A percentile compares a stretch with the other conserved stretches of the same genome.
Evolutionary conservation across 2,888 invertebrate genomes (phyloP).

Genomic region (Hydroisotoma schaefferi): DNA sequence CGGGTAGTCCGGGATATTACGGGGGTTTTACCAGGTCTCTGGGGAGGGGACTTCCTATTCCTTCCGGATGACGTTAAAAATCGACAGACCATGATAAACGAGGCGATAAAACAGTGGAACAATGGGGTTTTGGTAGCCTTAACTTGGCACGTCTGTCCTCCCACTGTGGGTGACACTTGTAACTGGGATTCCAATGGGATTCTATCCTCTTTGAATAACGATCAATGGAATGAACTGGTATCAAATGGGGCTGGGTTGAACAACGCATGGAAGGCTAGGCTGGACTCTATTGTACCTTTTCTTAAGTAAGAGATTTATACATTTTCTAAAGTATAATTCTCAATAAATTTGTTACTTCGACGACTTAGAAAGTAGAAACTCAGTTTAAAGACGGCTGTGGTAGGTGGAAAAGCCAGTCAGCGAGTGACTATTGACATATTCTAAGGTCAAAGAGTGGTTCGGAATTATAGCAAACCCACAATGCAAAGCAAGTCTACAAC

Average conservation of each 20-base stretch:
- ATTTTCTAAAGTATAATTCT: neutral
- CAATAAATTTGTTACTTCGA: too few species aligned
- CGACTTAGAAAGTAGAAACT: too few species aligned
- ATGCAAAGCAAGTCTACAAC: too few species aligned
- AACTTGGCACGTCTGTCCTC: constrained; percentile 41
- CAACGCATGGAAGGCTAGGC: constrained; percentile 29
- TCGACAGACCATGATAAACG: constrained; percentile 34
- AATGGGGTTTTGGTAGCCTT: constrained; percentile 36
- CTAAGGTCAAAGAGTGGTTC: too few species aligned
- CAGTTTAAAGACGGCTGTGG: too few species aligned
- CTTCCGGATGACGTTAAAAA: constrained; percentile 32
- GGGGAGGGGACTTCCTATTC: constrained; percentile 42
- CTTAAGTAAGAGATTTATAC: constrained; percentile 11
- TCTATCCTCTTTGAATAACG: constrained; percentile 18
- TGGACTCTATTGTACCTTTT: constrained; percentile 39
- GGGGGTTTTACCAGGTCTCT: constrained; percentile 34
- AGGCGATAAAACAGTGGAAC: constrained; percentile 39
- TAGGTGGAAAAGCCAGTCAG: too few species aligned
- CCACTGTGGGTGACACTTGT: constrained; percentile 38
- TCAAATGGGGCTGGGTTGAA: constrained; percentile 29
- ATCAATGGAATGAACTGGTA: constrained; percentile 36
- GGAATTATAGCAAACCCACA: too few species aligned
- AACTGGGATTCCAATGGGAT: constrained; percentile 37
- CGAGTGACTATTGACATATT: too few species aligned
- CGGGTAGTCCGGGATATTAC: constrained; percentile 32